phyloP scores from a whole-genome alignment of 2,888 invertebrate genomes.

The Buathra laborator region DNA sequence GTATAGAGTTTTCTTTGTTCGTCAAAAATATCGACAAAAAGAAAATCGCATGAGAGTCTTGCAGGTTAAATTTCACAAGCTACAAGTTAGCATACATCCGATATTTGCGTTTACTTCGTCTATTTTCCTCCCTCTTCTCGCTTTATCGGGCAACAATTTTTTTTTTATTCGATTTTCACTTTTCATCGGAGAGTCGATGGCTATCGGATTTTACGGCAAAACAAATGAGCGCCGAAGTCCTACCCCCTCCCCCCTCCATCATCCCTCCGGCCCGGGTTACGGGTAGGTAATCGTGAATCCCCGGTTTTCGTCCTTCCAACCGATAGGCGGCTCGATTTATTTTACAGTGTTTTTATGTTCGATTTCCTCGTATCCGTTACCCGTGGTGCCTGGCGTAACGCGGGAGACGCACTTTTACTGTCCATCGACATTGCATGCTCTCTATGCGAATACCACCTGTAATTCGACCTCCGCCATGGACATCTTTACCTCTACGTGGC shows the following conservation, averaged over 20 bases:
- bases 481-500: conserved; percentile 51
- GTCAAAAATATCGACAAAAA: neutral
- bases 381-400: neutral
- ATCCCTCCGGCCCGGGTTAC: conserved; percentile 1
- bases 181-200: conserved; percentile 67
- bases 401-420: conserved; percentile 58
- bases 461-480: conserved; percentile 51
- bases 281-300: conserved; percentile 75
- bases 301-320: conserved; percentile 62
- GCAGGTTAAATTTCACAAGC: neutral
- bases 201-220: conserved; percentile 78
- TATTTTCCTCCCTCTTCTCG: neutral
- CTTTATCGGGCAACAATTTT: neutral
- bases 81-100: neutral
- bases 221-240: conserved; percentile 75
- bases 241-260: neutral
- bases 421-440: conserved; percentile 38
- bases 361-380: conserved; percentile 64
- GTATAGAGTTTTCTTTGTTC: neutral
- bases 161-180: conserved; percentile 36
- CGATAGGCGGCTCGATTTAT: conserved; percentile 70
- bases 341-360: conserved; percentile 71
- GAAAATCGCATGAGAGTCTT: neutral
- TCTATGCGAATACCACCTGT: conserved; percentile 27
- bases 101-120: conserved; percentile 24